Base-by-base conservation (phyloP, 2,797 vertebrate genomes). In the Fratercula arctica region DNA sequence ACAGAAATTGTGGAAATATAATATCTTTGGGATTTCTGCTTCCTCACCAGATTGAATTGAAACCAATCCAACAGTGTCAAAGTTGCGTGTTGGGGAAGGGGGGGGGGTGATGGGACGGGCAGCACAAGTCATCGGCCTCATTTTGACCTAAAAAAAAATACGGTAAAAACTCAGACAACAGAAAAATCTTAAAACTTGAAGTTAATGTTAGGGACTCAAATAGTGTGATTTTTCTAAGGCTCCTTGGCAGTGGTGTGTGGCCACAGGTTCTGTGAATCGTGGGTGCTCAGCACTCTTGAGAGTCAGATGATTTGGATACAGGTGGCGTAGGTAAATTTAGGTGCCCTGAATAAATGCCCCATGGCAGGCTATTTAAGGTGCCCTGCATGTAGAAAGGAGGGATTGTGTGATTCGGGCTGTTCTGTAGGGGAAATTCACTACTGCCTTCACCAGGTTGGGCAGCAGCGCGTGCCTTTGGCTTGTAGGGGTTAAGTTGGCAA, bases 221-320 rank as follows among this genome's bases (percentile, higher is more conserved):
- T 73, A 0, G 3, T 29, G 53, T 87, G 72, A 37, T 77, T 82
- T 85, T 89, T 73, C 39, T 9, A 12, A 80, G 87, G 78, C 33
- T 91, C n/a, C 66, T 72, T 90, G 87, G 69, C 94, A 75, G 57
- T 29, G 57, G 39, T 77, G 35, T 28, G 31, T 45, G 84, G 90
- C 91, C 28, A 24, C 61, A 92, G 78, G 51, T 95, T 93, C 75
- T 82, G 68, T 46, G 77, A 94, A 64, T 78, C 26, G 7, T 69
- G 91, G 90, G 95, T 80, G 57, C 84, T 92, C 80, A 77, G 95
- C 91, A 66, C 60, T 70, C 69, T 74, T 46, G 50, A 68, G 76
- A 94, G 93, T 93, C 95, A 94, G 86, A 64, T 95, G 93, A 87
- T 96, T 93, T 84, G 92, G 93, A 61, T 96, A 75, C 69, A 78